A percentile compares a stretch with the other conserved stretches of the same genome.
Evolutionary conservation across 2,888 invertebrate genomes (phyloP).

Genomic region (Orthosia gothica): DNA sequence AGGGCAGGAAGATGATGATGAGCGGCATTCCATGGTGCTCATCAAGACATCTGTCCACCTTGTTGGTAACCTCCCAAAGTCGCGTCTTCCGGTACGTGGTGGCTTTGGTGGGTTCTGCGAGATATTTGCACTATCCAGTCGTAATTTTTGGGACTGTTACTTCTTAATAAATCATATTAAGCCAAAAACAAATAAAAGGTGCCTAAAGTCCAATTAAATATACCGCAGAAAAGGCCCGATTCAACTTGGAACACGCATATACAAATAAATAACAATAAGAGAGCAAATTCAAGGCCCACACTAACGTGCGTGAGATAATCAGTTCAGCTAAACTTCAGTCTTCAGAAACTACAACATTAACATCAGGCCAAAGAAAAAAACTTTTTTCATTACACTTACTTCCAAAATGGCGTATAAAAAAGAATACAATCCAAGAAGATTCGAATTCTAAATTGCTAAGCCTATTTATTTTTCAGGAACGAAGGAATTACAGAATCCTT

Average conservation of each 20-base stretch:
- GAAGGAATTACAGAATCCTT: slow-evolving; percentile 84
- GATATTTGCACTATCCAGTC: no score
- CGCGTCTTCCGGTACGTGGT: no score
- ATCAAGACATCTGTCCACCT: no score
- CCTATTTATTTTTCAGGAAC: slow-evolving; percentile 82
- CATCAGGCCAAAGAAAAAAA: slow-evolving; percentile 54
- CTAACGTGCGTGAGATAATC: slow-evolving; percentile 54
- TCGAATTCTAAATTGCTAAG: slow-evolving; percentile 75
- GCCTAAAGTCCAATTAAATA: no score
- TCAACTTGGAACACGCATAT: slow-evolving; percentile 7
- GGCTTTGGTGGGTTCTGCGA: no score
- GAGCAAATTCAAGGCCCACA: slow-evolving; percentile 12
- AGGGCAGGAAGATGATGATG: no score
- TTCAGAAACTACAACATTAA: slow-evolving; percentile 57
- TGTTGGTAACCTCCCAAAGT: no score
- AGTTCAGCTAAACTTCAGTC: slow-evolving; percentile 27
- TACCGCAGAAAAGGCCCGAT: slow-evolving; percentile 1
- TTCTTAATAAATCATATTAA: no score
- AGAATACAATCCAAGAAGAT: slow-evolving; percentile 66
- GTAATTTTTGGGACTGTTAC: no score
- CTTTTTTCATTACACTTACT: slow-evolving; percentile 69
- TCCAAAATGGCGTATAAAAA: slow-evolving; percentile 61
- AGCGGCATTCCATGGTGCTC: no score
- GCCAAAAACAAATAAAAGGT: no score
- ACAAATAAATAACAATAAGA: slow-evolving; percentile 38